Evolutionary conservation across 2,113 vertebrate species (phyloP).

Genomic region (Zeus faber): DNA sequence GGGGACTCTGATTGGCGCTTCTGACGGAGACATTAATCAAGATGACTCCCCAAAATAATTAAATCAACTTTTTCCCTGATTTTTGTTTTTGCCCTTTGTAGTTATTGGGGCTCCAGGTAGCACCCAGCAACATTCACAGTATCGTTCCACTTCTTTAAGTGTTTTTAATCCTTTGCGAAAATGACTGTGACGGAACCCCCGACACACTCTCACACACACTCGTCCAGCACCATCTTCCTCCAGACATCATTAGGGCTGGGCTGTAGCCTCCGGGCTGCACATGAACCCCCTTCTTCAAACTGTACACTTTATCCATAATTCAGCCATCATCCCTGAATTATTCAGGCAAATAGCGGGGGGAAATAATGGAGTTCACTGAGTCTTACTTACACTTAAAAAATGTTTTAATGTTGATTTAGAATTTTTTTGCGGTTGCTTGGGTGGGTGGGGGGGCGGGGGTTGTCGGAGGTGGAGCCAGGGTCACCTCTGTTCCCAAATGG

Average conservation of each 20-base stretch:
- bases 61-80: too few species aligned
- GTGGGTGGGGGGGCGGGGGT: constrained; percentile 11
- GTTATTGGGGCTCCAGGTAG: not conserved
- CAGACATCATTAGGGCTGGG: constrained; percentile 97
- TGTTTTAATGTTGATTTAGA: constrained; percentile 94
- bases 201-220: not conserved
- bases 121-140: constrained; percentile 13
- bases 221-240: constrained; percentile 73
- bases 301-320: constrained; percentile 99
- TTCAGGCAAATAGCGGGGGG: constrained; percentile 98
- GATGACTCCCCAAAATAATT: too few species aligned
- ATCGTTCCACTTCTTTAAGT: constrained; percentile 83
- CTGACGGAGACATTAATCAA: too few species aligned
- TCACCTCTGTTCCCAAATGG: too few species aligned
- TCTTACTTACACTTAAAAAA: constrained; percentile 89
- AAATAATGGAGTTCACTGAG: constrained; percentile 99
- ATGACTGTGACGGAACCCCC: constrained; percentile 93
- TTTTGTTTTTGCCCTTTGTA: not conserved
- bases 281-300: constrained; percentile 99
- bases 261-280: constrained; percentile 89
- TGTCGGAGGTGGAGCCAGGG: constrained; percentile 3
- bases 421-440: constrained; percentile 64
- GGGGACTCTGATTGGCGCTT: too few species aligned
- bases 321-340: constrained; percentile 96
- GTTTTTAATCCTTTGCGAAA: constrained; percentile 91